phyloP scores from a whole-genome alignment of 2,113 vertebrate genomes.

The Rhinolophus ferrumequinum region DNA sequence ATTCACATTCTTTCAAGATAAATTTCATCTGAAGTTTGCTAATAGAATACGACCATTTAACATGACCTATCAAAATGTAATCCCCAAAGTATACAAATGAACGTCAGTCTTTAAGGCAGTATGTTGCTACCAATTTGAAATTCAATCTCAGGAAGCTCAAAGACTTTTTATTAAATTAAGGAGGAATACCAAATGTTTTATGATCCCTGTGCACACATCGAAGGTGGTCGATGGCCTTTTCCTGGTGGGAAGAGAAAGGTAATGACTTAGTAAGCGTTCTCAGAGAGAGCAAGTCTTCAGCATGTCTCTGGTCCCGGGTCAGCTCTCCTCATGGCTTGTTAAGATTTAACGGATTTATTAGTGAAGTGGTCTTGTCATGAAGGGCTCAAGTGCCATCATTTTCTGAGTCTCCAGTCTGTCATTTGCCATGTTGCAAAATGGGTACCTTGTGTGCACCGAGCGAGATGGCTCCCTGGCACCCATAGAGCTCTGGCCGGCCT shows the following conservation, averaged over 20 bases:
- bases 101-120: neutral
- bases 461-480: neutral
- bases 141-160: neutral
- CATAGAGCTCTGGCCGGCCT: neutral
- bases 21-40: neutral
- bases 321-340: neutral
- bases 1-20: conserved; percentile 30
- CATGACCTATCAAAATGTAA: neutral
- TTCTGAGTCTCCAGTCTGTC: neutral
- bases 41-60: neutral
- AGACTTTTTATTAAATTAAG: conserved; percentile 30
- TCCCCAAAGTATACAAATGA: neutral
- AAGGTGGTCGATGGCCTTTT: neutral
- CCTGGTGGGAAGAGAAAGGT: neutral
- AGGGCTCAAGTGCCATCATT: neutral
- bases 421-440: conserved; percentile 8
- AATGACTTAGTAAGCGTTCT: neutral
- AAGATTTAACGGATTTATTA: neutral
- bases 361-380: neutral
- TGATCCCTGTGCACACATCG: neutral
- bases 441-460: neutral
- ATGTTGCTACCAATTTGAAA: neutral
- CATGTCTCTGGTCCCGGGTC: neutral
- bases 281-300: neutral
- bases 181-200: neutral